Evolutionary conservation across 2,113 vertebrate genomes (phyloP).

Genomic region (Anarrhichthys ocellatus): DNA sequence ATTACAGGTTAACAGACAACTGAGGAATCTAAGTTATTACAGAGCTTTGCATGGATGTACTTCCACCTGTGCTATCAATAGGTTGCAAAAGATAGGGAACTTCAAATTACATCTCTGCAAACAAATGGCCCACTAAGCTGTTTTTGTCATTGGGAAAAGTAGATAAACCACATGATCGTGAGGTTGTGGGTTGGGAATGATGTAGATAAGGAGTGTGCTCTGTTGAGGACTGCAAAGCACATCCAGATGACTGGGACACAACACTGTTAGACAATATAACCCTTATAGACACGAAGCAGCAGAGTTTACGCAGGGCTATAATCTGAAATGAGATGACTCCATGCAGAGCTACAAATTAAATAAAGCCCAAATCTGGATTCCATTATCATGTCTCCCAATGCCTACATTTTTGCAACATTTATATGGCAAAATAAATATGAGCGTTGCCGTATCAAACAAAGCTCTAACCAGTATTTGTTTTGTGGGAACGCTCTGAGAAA

Average conservation of each 20-base stretch:
- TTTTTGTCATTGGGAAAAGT: conserved; percentile 63
- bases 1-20: conserved; percentile 35
- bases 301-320: conserved; percentile 78
- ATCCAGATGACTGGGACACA: conserved; percentile 80
- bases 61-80: conserved; percentile 42
- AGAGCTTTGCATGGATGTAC: conserved; percentile 39
- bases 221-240: conserved; percentile 79
- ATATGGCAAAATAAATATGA: conserved; percentile 84
- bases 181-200: conserved; percentile 66
- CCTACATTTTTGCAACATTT: conserved; percentile 82
- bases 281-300: conserved; percentile 65
- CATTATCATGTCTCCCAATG: conserved; percentile 81
- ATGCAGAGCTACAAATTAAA: conserved; percentile 85
- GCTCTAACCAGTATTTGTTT: conserved; percentile 82
- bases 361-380: conserved; percentile 81
- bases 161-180: conserved; percentile 68
- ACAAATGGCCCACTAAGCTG: conserved; percentile 60
- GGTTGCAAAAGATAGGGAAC: conserved; percentile 48
- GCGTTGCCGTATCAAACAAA: conserved; percentile 75
- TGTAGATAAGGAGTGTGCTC: conserved; percentile 72
- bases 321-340: conserved; percentile 82
- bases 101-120: conserved; percentile 52
- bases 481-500: conserved; percentile 79
- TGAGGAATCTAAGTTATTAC: conserved; percentile 8
- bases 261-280: conserved; percentile 68